phyloP scores from a whole-genome alignment of 1,140 invertebrate species.

The Lanistes nyassanus region DNA sequence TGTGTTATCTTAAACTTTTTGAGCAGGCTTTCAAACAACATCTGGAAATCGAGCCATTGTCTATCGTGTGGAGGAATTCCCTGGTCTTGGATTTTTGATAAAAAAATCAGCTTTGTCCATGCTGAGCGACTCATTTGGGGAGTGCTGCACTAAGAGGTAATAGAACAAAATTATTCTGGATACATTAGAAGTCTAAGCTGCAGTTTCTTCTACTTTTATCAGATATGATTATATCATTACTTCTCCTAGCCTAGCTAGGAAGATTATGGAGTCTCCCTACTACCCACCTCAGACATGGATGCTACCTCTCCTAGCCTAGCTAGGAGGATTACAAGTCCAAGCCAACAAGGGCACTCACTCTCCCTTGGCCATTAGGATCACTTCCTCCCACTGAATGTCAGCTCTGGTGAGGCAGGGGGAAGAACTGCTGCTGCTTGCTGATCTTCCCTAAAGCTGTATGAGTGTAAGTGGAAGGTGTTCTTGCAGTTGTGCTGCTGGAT shows the following conservation, averaged over 20 bases:
- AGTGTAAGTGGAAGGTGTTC: neutral
- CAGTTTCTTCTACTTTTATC: neutral
- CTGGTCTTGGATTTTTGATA: slow-evolving; percentile 61
- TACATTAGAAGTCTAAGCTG: neutral
- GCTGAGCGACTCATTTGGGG: slow-evolving; percentile 15
- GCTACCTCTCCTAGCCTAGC: too few species aligned
- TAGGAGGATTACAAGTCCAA: too few species aligned
- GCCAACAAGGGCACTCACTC: too few species aligned
- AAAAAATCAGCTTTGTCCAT: slow-evolving; percentile 45
- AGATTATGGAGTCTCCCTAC: too few species aligned
- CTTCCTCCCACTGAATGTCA: too few species aligned
- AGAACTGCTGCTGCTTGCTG: too few species aligned
- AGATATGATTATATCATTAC: neutral
- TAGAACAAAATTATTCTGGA: too few species aligned
- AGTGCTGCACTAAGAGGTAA: slow-evolving; percentile 54
- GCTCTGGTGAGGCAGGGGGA: too few species aligned
- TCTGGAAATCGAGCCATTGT: slow-evolving; percentile 51
- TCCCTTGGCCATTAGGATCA: too few species aligned
- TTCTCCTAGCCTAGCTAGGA: too few species aligned
- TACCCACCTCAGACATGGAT: too few species aligned
- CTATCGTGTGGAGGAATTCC: slow-evolving; percentile 62
- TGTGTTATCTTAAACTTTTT: neutral
- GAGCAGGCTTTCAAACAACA: slow-evolving; percentile 59
- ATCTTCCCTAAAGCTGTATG: neutral
- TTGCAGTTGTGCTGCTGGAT: too few species aligned